These are phyloP conservation scores for Drosophila nikananu DNA, from an alignment of 1,140 invertebrate species.

Conservation along the genomic window DNA sequence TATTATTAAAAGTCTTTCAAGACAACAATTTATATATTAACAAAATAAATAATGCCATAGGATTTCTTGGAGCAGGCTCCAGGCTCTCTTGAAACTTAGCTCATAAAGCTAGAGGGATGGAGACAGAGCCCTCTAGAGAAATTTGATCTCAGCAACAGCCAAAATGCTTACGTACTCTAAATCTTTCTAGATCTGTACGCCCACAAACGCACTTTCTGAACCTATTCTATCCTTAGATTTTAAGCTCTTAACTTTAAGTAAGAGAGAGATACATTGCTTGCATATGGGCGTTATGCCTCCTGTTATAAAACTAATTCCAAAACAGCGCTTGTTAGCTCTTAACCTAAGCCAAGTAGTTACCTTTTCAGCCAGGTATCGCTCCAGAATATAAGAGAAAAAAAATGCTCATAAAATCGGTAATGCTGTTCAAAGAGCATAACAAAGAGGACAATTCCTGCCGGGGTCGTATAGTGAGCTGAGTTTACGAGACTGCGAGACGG, in stretches of 20 bases:
- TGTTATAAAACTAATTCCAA: background rate
- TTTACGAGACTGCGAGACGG: constrained; percentile 20
- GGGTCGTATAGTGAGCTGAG: constrained; percentile 35
- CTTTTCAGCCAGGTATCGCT: constrained; percentile 3
- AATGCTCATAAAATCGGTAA: constrained; percentile 41
- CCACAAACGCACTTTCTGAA: too few relatives aligned
- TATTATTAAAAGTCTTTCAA: background rate
- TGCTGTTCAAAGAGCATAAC: constrained; percentile 37
- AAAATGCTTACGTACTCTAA: too few relatives aligned
- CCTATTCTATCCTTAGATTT: too few relatives aligned
- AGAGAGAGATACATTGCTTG: too few relatives aligned
- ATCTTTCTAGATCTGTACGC: too few relatives aligned
- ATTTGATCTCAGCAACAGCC: too few relatives aligned
- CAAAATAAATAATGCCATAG: background rate
- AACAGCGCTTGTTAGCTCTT: constrained; percentile 1
- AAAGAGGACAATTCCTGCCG: constrained; percentile 36
- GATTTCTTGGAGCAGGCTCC: background rate
- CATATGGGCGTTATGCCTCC: background rate
- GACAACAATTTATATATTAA: background rate
- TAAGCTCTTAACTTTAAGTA: too few relatives aligned
- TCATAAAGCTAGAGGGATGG: background rate
- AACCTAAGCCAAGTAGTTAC: constrained; percentile 11
- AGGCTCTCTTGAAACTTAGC: background rate
- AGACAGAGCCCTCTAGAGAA: too few relatives aligned
- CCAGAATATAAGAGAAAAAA: background rate